Percentiles rank a stretch among this genome's conserved stretches.
Conservation (phyloP, 2,797 vertebrate genomes). For the Rhinophrynus dorsalis region DNA sequence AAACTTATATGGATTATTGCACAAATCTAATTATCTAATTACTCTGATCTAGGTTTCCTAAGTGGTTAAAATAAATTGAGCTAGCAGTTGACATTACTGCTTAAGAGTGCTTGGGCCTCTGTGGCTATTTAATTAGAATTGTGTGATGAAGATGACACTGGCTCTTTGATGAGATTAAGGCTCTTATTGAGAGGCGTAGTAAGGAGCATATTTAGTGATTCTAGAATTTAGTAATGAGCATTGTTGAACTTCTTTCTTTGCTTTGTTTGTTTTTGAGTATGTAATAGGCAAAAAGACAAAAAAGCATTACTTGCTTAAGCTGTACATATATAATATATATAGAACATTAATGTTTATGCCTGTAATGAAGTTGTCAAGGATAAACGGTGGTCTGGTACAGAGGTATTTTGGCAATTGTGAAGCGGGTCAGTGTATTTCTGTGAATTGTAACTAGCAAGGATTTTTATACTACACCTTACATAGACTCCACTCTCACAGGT, state of each 20-base stretch:
- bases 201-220: conserved; percentile 17
- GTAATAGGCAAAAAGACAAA: too few relatives aligned
- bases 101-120: conserved; percentile 26
- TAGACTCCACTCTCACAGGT: too few relatives aligned
- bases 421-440: too few relatives aligned
- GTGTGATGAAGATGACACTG: conserved; percentile 45
- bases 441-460: too few relatives aligned
- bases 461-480: too few relatives aligned
- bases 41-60: conserved; percentile 31
- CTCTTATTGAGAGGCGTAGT: conserved; percentile 27
- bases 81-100: conserved; percentile 34
- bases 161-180: conserved; percentile 40
- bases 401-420: too few relatives aligned
- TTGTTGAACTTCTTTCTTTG: neutral
- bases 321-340: too few relatives aligned
- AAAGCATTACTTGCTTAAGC: too few relatives aligned
- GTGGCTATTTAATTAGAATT: conserved; percentile 42
- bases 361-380: too few relatives aligned
- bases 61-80: conserved; percentile 48
- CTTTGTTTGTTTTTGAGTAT: too few relatives aligned
- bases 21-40: conserved; percentile 49
- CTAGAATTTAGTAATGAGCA: conserved; percentile 16
- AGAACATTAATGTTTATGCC: too few relatives aligned
- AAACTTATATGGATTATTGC: conserved; percentile 48
- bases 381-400: too few relatives aligned